Conservation (phyloP, 2,113 vertebrate genomes). For the Leptocoma aspasia region DNA sequence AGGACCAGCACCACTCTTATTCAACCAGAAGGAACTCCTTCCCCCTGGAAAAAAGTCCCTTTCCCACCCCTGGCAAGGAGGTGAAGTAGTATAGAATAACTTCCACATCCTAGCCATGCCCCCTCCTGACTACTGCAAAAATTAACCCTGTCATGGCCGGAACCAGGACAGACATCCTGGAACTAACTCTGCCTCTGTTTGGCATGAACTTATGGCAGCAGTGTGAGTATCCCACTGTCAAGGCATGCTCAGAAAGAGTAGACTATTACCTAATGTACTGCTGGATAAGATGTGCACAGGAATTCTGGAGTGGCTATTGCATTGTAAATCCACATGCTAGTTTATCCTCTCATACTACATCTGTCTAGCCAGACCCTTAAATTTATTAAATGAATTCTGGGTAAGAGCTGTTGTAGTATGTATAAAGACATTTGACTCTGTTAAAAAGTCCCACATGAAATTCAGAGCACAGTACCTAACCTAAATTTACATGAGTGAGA, state of each 20-base stretch:
- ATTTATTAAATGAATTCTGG: conserved; percentile 41
- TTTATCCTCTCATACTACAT: not conserved
- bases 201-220: rapidly evolving
- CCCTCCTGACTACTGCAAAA: not conserved
- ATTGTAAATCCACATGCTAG: not conserved
- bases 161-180: not conserved
- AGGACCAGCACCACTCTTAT: not conserved
- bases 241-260: not conserved
- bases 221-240: not conserved
- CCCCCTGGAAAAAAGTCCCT: not conserved
- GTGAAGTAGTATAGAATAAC: not conserved
- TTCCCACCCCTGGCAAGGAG: not conserved
- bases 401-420: not conserved
- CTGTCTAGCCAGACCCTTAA: not conserved
- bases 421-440: not conserved
- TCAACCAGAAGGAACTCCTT: not conserved
- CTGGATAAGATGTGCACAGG: not conserved
- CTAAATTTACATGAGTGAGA: conserved; percentile 31
- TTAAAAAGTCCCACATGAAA: not conserved
- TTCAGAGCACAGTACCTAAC: conserved; percentile 5
- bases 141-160: rapidly evolving
- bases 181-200: not conserved
- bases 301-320: not conserved
- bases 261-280: not conserved
- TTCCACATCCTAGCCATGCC: not conserved